Evolutionary conservation across 2,888 invertebrate genomes (phyloP).

Genomic region (Sminthurinus aureus): DNA sequence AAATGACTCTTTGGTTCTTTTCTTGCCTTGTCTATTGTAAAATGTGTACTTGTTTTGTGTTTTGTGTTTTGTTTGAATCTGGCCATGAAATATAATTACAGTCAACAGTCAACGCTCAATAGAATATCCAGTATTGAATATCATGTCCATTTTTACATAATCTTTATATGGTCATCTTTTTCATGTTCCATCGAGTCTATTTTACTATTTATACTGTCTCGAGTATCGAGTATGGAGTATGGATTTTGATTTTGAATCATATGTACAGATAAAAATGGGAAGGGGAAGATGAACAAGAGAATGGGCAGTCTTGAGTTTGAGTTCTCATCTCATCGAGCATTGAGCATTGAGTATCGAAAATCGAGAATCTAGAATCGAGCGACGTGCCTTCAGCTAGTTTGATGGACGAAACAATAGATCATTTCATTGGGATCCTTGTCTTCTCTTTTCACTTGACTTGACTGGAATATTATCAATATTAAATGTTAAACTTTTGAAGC

Average conservation of each 20-base stretch:
- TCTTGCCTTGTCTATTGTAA: too few relatives aligned
- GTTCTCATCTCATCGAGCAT: neutral
- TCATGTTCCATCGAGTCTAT: too few relatives aligned
- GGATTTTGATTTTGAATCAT: neutral
- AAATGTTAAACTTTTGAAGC: constrained; percentile 18
- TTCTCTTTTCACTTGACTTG: neutral
- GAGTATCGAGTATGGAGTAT: neutral
- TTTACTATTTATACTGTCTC: neutral
- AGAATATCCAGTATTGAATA: too few relatives aligned
- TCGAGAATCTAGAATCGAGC: neutral
- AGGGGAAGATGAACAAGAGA: neutral
- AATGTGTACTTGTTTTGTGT: too few relatives aligned
- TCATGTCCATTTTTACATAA: too few relatives aligned
- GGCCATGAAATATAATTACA: too few relatives aligned
- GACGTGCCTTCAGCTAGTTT: constrained; percentile 29
- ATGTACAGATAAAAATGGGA: neutral
- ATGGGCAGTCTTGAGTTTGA: neutral
- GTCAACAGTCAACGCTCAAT: too few relatives aligned
- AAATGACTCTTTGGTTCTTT: too few relatives aligned
- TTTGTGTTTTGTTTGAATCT: too few relatives aligned
- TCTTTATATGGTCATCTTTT: too few relatives aligned
- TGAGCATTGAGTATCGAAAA: neutral
- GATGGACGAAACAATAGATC: constrained; percentile 32
- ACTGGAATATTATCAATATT: constrained; percentile 35
- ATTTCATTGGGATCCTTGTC: neutral